Evolutionary conservation across 2,888 invertebrate species (phyloP).

Genomic region (Phyllotreta cruciferae): DNA sequence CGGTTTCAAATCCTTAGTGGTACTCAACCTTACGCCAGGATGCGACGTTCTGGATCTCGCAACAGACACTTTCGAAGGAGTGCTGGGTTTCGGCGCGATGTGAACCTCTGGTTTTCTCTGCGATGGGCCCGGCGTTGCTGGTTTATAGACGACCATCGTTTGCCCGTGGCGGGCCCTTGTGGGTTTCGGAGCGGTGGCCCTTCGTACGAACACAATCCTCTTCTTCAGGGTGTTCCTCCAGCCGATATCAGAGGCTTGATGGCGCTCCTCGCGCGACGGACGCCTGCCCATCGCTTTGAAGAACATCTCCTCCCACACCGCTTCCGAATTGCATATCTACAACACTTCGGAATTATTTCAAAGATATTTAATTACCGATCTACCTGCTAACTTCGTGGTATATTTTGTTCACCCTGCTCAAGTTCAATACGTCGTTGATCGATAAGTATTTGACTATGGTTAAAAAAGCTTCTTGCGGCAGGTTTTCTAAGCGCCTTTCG

Average conservation of each 20-base stretch:
- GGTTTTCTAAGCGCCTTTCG: slow-evolving; percentile 40
- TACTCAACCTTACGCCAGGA: too few relatives aligned
- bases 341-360: slow-evolving; percentile 4
- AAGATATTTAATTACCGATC: neutral
- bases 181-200: slow-evolving; percentile 22
- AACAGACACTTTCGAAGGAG: too few relatives aligned
- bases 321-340: slow-evolving; percentile 42
- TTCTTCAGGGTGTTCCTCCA: slow-evolving; percentile 42
- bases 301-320: slow-evolving; percentile 41
- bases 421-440: slow-evolving; percentile 39
- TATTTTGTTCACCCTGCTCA: slow-evolving; percentile 42
- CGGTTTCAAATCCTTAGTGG: too few relatives aligned
- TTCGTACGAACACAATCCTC: slow-evolving; percentile 36
- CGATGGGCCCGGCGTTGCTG: too few relatives aligned
- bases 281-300: slow-evolving; percentile 35
- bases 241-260: slow-evolving; percentile 36
- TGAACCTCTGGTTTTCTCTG: too few relatives aligned
- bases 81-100: too few relatives aligned
- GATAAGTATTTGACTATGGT: slow-evolving; percentile 42
- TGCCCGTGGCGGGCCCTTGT: neutral
- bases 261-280: slow-evolving; percentile 42
- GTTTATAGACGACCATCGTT: neutral
- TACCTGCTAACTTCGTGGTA: slow-evolving; percentile 39
- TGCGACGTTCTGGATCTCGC: too few relatives aligned
- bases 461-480: slow-evolving; percentile 47